Evolutionary conservation across 2,888 invertebrate genomes (phyloP).

Genomic region (Diloba caeruleocephala): DNA sequence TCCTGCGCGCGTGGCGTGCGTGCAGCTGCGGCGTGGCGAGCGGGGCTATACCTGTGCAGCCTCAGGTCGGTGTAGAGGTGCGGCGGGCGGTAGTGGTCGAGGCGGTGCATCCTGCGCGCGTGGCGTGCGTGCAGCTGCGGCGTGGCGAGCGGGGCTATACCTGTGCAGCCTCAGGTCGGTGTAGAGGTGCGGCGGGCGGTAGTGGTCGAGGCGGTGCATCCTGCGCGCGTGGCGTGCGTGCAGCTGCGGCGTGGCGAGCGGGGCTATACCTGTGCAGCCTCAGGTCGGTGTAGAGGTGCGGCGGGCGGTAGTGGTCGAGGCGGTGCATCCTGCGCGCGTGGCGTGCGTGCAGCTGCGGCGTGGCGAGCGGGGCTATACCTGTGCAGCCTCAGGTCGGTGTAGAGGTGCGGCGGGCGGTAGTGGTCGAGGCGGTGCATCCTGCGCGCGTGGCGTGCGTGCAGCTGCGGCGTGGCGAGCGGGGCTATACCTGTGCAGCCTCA

Average conservation of each 20-base stretch:
- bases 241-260: background rate
- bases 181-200: background rate
- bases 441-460: slow-evolving; percentile 41
- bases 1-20: too few relatives aligned
- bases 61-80: background rate
- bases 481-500: slow-evolving; percentile 60
- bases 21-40: slow-evolving; percentile 1
- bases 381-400: slow-evolving; percentile 20
- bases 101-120: background rate
- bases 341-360: slow-evolving; percentile 12
- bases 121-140: background rate
- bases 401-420: slow-evolving; percentile 30
- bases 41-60: background rate
- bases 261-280: background rate
- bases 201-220: background rate
- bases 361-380: slow-evolving; percentile 4
- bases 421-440: slow-evolving; percentile 15
- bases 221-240: too few relatives aligned
- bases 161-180: background rate
- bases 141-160: background rate
- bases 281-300: slow-evolving; percentile 2
- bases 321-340: slow-evolving; percentile 16
- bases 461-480: slow-evolving; percentile 53
- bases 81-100: background rate
- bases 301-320: background rate